A percentile compares a stretch with the other conserved stretches of the same genome.
Conservation (phyloP, 2,888 invertebrate species). For the Coleophora flavipennella region DNA sequence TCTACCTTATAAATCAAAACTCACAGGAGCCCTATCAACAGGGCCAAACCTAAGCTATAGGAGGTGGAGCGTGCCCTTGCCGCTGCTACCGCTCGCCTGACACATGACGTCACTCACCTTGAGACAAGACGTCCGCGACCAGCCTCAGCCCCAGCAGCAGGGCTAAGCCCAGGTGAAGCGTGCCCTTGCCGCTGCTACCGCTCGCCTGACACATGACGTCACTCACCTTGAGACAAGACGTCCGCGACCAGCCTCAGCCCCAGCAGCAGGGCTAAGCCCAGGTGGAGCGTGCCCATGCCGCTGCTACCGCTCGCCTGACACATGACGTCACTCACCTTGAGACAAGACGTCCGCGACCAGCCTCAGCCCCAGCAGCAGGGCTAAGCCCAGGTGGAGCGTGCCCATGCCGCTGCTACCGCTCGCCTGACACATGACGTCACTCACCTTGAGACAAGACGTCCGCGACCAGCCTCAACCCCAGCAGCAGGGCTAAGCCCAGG, state of each 20-base stretch:
- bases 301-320: slow-evolving; percentile 25
- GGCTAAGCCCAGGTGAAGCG: slow-evolving; percentile 33
- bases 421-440: neutral
- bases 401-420: slow-evolving; percentile 39
- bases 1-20: too few relatives aligned
- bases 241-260: slow-evolving; percentile 19
- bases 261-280: slow-evolving; percentile 33
- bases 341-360: slow-evolving; percentile 11
- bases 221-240: slow-evolving; percentile 24
- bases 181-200: slow-evolving; percentile 42
- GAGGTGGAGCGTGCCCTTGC: slow-evolving; percentile 41
- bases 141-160: slow-evolving; percentile 26
- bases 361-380: slow-evolving; percentile 28
- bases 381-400: slow-evolving; percentile 34
- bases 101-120: slow-evolving; percentile 20
- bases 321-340: slow-evolving; percentile 22
- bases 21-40: slow-evolving; percentile 31
- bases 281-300: slow-evolving; percentile 42
- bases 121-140: slow-evolving; percentile 14
- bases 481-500: slow-evolving; percentile 34
- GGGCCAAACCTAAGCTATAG: slow-evolving; percentile 33
- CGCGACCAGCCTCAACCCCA: slow-evolving; percentile 21
- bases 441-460: slow-evolving; percentile 24
- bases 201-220: neutral
- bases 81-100: slow-evolving; percentile 32